A percentile compares a stretch with the other conserved stretches of the same genome.
These are phyloP conservation scores for Cheirogaleus medius DNA, from an alignment of 2,113 vertebrate species.

Conservation along the genomic window DNA sequence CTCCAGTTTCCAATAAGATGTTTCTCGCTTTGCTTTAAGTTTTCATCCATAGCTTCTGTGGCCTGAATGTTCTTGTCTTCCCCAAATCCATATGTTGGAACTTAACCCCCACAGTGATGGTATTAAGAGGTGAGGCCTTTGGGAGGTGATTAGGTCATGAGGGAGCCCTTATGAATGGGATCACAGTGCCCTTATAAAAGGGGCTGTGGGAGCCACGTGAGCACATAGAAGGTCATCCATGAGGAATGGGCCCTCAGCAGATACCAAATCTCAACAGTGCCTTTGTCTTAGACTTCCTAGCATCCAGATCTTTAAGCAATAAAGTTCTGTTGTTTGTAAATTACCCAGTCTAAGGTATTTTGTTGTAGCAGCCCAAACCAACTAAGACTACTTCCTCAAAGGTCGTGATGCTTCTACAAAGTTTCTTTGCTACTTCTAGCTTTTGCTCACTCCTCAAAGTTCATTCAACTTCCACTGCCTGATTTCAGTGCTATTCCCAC, in stretches of 20 bases:
- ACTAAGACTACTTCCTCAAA: background rate
- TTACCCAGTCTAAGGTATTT: background rate
- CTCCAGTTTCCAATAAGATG: background rate
- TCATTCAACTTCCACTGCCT: background rate
- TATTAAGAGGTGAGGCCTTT: background rate
- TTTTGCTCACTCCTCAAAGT: background rate
- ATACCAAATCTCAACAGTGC: background rate
- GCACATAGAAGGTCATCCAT: background rate
- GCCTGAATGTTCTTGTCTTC: background rate
- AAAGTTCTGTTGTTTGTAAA: background rate
- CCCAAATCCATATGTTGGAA: background rate
- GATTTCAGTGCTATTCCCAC: background rate
- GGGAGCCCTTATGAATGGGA: background rate
- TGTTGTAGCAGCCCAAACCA: background rate
- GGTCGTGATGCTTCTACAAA: background rate
- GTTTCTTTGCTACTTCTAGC: background rate
- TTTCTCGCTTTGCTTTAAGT: background rate
- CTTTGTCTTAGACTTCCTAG: background rate
- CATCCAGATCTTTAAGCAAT: background rate
- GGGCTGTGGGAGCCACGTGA: background rate
- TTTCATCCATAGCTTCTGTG: background rate
- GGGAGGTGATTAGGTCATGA: background rate
- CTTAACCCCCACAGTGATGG: background rate
- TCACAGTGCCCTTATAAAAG: background rate
- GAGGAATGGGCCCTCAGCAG: background rate